phyloP scores from a whole-genome alignment of 2,797 vertebrate genomes.

The Huso huso region DNA sequence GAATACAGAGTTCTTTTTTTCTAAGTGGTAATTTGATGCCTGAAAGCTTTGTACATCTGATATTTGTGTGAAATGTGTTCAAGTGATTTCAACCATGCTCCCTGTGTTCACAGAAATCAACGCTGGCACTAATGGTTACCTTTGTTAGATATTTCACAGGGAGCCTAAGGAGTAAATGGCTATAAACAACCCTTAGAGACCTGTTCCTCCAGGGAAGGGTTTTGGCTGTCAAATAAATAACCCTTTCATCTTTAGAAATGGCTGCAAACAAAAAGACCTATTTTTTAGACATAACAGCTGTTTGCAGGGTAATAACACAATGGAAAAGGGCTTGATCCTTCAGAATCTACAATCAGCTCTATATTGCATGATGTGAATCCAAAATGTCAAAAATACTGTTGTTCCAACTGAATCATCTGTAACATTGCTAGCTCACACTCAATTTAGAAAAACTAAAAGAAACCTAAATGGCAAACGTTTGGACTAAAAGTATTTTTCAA shows the following conservation, averaged over 20 bases:
- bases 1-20: too few species aligned
- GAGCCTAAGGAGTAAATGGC: background rate
- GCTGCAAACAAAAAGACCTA: background rate
- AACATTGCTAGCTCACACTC: background rate
- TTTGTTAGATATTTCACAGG: background rate
- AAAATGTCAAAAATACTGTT: background rate
- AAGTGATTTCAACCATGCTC: too few species aligned
- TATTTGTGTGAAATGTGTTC: too few species aligned
- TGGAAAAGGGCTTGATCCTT: background rate
- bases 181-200: background rate
- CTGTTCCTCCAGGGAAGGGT: background rate
- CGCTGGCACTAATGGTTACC: background rate
- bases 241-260: background rate
- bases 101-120: too few species aligned
- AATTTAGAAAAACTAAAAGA: background rate
- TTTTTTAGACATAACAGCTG: background rate
- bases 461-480: background rate
- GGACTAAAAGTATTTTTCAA: too few species aligned
- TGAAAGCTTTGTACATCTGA: too few species aligned
- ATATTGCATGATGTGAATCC: background rate
- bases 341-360: background rate
- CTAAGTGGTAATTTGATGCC: too few species aligned
- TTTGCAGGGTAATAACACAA: background rate
- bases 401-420: too few species aligned
- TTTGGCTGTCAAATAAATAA: background rate